phyloP scores from a whole-genome alignment of 2,113 vertebrate species.

The Scomber colias region DNA sequence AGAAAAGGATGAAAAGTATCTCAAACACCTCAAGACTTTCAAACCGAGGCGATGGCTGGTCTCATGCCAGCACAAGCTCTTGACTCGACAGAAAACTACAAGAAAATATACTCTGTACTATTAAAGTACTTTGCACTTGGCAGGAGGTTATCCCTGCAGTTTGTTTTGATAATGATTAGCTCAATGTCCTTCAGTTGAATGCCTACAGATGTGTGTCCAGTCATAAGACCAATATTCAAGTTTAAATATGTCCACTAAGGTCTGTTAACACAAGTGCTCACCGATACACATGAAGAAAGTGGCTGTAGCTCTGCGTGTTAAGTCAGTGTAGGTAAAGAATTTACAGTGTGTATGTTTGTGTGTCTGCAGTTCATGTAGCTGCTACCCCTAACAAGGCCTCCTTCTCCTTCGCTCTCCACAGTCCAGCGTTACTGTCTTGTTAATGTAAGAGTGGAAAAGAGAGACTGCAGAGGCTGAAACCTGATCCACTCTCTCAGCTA shows the following conservation, averaged over 20 bases:
- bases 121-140: conserved; percentile 51
- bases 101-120: conserved; percentile 37
- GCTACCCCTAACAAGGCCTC: conserved; percentile 61
- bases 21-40: not conserved
- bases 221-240: conserved; percentile 36
- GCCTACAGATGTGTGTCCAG: conserved; percentile 7
- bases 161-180: conserved; percentile 58
- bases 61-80: conserved; percentile 29
- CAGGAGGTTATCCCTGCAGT: conserved; percentile 29
- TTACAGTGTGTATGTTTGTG: conserved; percentile 26
- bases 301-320: conserved; percentile 5
- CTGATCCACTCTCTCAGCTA: conserved; percentile 56
- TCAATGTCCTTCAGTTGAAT: conserved; percentile 42
- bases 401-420: conserved; percentile 26
- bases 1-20: too few relatives aligned
- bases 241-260: not conserved
- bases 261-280: not conserved
- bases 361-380: conserved; percentile 22
- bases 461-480: conserved; percentile 70
- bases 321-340: conserved; percentile 42
- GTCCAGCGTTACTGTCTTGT: conserved; percentile 57
- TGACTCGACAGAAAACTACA: conserved; percentile 38
- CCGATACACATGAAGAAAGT: conserved; percentile 5
- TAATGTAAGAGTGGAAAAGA: conserved; percentile 65
- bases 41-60: conserved; percentile 18